A percentile compares a stretch with the other conserved stretches of the same genome.
Conservation (phyloP, 2,888 invertebrate species). For the Junonia oenone region DNA sequence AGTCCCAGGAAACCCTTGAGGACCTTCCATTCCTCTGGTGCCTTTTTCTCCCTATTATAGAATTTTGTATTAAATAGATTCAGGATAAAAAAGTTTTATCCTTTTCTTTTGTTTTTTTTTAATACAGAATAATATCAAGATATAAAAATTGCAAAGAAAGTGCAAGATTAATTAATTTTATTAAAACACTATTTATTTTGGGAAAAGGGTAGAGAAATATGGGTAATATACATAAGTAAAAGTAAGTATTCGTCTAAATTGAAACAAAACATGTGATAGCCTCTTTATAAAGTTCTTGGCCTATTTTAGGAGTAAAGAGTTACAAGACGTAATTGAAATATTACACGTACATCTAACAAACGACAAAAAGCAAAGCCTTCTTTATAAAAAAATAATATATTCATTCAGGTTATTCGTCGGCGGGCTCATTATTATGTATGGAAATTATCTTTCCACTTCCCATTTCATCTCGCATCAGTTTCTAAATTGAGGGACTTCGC, state of each 20-base stretch:
- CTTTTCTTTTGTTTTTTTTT: too few relatives aligned
- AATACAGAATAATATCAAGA: too few relatives aligned
- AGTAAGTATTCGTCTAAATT: too few relatives aligned
- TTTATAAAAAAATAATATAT: constrained; percentile 11
- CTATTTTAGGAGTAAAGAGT: neutral
- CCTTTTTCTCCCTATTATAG: constrained; percentile 81
- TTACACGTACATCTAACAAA: neutral
- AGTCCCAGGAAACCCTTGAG: constrained; percentile 82
- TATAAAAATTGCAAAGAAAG: too few relatives aligned
- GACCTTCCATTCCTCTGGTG: constrained; percentile 81
- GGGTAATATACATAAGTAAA: too few relatives aligned
- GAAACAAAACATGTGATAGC: too few relatives aligned
- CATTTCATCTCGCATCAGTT: constrained; percentile 20
- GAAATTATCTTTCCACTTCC: constrained; percentile 21
- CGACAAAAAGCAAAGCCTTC: constrained; percentile 5
- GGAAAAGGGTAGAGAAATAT: too few relatives aligned
- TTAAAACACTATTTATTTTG: too few relatives aligned
- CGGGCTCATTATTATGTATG: constrained; percentile 25
- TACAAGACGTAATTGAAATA: neutral
- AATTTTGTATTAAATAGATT: neutral
- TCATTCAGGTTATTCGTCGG: constrained; percentile 8
- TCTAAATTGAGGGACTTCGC: constrained; percentile 19
- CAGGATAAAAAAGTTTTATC: neutral
- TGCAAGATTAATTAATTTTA: too few relatives aligned
- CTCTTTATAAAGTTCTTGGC: too few relatives aligned